Conservation (phyloP, 2,888 invertebrate genomes). For the Harpagoxenus sublaevis region DNA sequence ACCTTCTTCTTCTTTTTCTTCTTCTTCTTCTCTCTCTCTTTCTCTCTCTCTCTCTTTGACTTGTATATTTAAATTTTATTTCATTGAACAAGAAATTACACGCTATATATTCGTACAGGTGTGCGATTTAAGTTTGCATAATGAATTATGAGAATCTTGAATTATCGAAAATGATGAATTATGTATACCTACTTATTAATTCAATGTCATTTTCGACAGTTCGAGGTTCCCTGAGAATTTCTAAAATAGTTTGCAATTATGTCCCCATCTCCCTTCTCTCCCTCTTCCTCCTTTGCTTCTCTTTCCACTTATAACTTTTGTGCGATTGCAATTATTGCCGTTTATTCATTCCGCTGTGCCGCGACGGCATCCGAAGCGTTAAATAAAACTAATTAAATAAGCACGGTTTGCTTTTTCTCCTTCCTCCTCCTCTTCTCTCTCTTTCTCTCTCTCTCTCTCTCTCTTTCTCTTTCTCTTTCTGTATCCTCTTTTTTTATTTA, state of each 20-base stretch:
- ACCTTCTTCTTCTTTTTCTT: too few relatives aligned
- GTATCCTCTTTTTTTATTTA: not conserved
- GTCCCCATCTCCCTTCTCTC: not conserved
- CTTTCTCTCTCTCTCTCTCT: too few relatives aligned
- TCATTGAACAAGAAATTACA: not conserved
- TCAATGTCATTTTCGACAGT: not conserved
- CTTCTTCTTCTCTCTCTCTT: not conserved
- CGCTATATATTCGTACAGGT: not conserved
- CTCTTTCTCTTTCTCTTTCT: not conserved
- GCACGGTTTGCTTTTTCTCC: not conserved
- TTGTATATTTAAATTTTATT: not conserved
- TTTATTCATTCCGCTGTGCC: not conserved
- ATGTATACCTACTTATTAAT: not conserved
- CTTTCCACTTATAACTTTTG: not conserved
- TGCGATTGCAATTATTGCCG: not conserved
- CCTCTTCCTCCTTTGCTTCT: not conserved
- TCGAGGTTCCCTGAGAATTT: not conserved
- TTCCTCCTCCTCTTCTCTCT: too few relatives aligned
- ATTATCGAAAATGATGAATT: not conserved
- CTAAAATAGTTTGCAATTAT: not conserved
- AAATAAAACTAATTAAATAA: slow-evolving; percentile 29
- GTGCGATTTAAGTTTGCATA: not conserved
- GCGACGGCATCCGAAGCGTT: not conserved
- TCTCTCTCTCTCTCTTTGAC: not conserved
- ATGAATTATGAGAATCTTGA: not conserved